These are phyloP conservation scores for Platichthys stellatus DNA, from an alignment of 2,113 vertebrate genomes.

Conservation along the genomic window DNA sequence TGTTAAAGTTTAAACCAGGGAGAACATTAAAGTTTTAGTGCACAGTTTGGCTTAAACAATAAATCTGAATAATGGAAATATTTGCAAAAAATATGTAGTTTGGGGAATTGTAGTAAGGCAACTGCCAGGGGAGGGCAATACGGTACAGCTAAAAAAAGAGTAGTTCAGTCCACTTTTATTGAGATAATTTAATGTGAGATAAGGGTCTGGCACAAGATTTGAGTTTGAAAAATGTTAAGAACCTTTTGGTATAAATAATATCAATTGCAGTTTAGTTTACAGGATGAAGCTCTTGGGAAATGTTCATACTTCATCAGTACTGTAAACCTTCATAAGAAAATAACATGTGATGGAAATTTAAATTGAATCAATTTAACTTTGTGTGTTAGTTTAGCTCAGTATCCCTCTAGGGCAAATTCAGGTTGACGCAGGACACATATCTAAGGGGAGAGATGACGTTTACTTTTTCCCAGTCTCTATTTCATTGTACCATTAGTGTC, in stretches of 20 bases:
- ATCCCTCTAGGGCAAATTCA: too few relatives aligned
- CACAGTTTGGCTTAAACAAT: neutral
- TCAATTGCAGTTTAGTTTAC: neutral
- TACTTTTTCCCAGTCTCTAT: too few relatives aligned
- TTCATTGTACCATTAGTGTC: too few relatives aligned
- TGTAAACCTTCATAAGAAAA: neutral
- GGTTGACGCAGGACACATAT: too few relatives aligned
- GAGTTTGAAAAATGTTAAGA: neutral
- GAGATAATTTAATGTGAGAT: neutral
- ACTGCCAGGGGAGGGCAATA: neutral
- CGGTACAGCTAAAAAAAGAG: neutral
- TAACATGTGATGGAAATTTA: neutral
- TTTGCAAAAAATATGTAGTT: neutral
- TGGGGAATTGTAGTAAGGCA: neutral
- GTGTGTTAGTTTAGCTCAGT: neutral
- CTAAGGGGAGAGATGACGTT: too few relatives aligned
- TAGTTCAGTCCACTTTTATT: neutral
- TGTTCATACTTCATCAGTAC: neutral
- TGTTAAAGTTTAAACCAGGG: neutral
- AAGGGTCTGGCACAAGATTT: neutral
- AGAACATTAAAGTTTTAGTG: neutral
- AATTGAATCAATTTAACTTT: neutral
- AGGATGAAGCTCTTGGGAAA: neutral
- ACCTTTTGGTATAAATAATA: neutral
- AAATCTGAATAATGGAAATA: neutral